Evolutionary conservation across 2,113 vertebrate species (phyloP).

Genomic region (Heptranchias perlo): DNA sequence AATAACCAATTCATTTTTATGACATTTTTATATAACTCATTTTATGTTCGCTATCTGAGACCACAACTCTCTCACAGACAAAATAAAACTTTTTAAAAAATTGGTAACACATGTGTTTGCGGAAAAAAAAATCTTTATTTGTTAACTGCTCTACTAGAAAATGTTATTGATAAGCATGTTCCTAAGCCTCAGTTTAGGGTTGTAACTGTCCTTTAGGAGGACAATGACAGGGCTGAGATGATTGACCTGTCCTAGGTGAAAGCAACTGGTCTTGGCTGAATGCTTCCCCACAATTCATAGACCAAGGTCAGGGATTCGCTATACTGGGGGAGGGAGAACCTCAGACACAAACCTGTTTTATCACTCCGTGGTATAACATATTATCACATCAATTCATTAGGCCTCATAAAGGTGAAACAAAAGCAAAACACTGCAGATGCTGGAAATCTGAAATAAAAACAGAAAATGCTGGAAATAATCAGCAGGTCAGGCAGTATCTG

Average conservation of each 20-base stretch:
- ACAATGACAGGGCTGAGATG: not conserved
- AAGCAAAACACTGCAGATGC: no score
- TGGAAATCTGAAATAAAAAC: no score
- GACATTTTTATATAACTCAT: no score
- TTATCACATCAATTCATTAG: not conserved
- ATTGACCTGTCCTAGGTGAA: not conserved
- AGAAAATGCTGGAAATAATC: no score
- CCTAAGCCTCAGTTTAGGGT: not conserved
- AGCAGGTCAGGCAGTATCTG: no score
- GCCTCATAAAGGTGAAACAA: not conserved
- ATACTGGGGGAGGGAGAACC: not conserved
- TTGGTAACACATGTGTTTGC: not conserved
- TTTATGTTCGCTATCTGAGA: not conserved
- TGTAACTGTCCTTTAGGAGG: not conserved
- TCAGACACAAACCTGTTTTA: not conserved
- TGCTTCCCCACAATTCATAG: not conserved
- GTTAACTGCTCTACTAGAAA: not conserved
- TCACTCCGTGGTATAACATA: not conserved
- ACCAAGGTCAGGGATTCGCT: not conserved
- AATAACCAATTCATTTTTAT: not conserved
- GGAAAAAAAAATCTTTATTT: not conserved
- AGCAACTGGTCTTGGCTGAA: not conserved
- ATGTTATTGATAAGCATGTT: not conserved
- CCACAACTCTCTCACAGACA: not conserved
- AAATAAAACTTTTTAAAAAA: not conserved